These are phyloP conservation scores for Lates japonicus DNA, from an alignment of 2,797 vertebrate genomes.

Conservation along the genomic window DNA sequence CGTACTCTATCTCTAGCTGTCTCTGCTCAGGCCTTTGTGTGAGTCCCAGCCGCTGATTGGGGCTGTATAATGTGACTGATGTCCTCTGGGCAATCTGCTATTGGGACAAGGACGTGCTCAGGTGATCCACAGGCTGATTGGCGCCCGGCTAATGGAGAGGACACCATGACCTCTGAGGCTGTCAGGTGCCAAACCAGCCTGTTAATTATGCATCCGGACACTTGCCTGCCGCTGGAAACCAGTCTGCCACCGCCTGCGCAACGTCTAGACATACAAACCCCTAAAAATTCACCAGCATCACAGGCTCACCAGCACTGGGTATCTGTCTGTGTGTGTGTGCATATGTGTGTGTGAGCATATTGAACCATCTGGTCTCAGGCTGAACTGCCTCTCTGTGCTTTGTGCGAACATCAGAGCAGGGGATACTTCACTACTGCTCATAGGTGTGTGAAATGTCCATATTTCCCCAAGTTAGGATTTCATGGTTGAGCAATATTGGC, in stretches of 20 bases:
- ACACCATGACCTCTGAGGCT: slow-evolving; percentile 76
- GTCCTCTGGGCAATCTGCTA: slow-evolving; percentile 82
- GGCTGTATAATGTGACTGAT: slow-evolving; percentile 82
- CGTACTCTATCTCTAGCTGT: slow-evolving; percentile 70
- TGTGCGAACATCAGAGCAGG: slow-evolving; percentile 69
- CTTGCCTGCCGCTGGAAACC: slow-evolving; percentile 62
- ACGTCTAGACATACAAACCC: slow-evolving; percentile 59
- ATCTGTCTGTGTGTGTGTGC: background rate
- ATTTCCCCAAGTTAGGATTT: slow-evolving; percentile 67
- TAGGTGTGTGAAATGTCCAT: slow-evolving; percentile 77
- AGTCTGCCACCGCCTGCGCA: slow-evolving; percentile 48
- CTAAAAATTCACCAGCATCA: slow-evolving; percentile 29
- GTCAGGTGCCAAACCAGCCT: slow-evolving; percentile 78
- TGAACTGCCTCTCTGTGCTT: slow-evolving; percentile 59
- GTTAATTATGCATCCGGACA: slow-evolving; percentile 80
- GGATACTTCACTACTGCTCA: slow-evolving; percentile 67
- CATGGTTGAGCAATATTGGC: slow-evolving; percentile 57
- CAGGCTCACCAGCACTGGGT: slow-evolving; percentile 33
- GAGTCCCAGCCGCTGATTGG: slow-evolving; percentile 76
- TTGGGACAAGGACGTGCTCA: slow-evolving; percentile 78
- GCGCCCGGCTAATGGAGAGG: slow-evolving; percentile 79
- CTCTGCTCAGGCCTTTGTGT: slow-evolving; percentile 73
- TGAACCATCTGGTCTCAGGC: slow-evolving; percentile 71
- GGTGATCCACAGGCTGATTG: slow-evolving; percentile 82
- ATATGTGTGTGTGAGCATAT: slow-evolving; percentile 24